Base-by-base conservation (phyloP, 2,113 vertebrate species). In the Zapus hudsonius region DNA sequence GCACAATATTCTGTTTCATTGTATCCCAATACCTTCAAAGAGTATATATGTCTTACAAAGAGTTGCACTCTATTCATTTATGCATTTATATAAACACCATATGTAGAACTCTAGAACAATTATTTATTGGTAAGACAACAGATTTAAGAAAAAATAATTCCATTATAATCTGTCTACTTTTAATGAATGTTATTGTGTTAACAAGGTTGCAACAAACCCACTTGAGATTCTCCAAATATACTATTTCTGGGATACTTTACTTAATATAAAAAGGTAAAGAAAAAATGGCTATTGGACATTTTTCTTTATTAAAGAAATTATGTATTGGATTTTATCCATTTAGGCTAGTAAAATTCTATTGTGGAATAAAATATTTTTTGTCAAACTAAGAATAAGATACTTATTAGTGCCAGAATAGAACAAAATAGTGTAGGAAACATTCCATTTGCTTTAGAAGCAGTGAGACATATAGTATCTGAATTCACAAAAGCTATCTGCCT, bases 401-500 rank as follows among this genome's bases (percentile, higher is more conserved):
- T 44, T 82, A 40, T 55, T 57, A 38, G 33, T 86, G 75, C 33
- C 20, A 89, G 15, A 66, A 44, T 3, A 86, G 33, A 27, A 86
- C 7, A 70, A 69, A 94, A 57, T 17, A 47, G 38, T 52, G 4
- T 33, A 69, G 73, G 67, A 93, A 92, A 84, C 36, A 89, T 61
- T 95, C 61, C 22, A 87, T 82, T 95, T 87, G 25, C 17, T 92
- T 59, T 38, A 89, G 63, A 81, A 94, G 82, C 25, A 40, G 2
- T 72, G 16, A 66, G 19, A 12, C 40, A 64, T 52, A 1, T 57
- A 19, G 59, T 20, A 31, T 72, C 59, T 57, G 2, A 36, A 84
- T 59, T 89, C 89, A 90, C 27, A 91, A 95, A 95, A 82, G 81
- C 38, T 92, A 89, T 87, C n/a, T 79, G 94, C 66, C 93, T 91